Percentiles rank a stretch among this genome's conserved stretches.
phyloP scores from a whole-genome alignment of 2,888 invertebrate species.

The Exocentrus adspersus region DNA sequence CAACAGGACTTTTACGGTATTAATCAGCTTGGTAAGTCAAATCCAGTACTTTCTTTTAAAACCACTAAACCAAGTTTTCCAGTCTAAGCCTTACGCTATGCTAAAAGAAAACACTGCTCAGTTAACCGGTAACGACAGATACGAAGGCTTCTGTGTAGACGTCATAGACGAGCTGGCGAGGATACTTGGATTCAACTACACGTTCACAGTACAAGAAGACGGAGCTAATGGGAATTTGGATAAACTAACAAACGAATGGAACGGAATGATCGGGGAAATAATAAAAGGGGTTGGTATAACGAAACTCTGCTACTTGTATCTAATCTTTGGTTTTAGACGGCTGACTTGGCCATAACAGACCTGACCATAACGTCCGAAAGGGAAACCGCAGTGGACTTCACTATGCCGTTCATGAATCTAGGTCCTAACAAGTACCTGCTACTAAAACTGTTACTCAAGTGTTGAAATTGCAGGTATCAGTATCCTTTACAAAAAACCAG shows the following conservation, averaged over 20 bases:
- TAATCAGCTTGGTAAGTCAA: slow-evolving; percentile 79
- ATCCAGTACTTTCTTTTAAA: too few species aligned
- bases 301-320: too few species aligned
- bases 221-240: slow-evolving; percentile 78
- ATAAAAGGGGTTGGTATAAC: slow-evolving; percentile 74
- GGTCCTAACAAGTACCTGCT: too few species aligned
- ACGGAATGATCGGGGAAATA: slow-evolving; percentile 80
- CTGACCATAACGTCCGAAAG: slow-evolving; percentile 88
- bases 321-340: slow-evolving; percentile 69
- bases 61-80: slow-evolving; percentile 18
- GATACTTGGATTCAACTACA: slow-evolving; percentile 84
- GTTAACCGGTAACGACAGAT: slow-evolving; percentile 82
- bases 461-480: slow-evolving; percentile 76
- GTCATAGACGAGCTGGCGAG: slow-evolving; percentile 82
- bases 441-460: neutral
- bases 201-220: slow-evolving; percentile 80
- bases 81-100: slow-evolving; percentile 91
- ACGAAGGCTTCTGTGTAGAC: slow-evolving; percentile 90
- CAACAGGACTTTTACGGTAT: slow-evolving; percentile 77
- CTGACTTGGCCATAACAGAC: slow-evolving; percentile 92
- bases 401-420: slow-evolving; percentile 95
- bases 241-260: slow-evolving; percentile 72
- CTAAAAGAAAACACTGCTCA: slow-evolving; percentile 73
- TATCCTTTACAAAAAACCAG: slow-evolving; percentile 89
- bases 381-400: slow-evolving; percentile 91